Evolutionary conservation across 64 coral and sea anemone genomes (phyloP).

Genomic region (Montipora capricornis): DNA sequence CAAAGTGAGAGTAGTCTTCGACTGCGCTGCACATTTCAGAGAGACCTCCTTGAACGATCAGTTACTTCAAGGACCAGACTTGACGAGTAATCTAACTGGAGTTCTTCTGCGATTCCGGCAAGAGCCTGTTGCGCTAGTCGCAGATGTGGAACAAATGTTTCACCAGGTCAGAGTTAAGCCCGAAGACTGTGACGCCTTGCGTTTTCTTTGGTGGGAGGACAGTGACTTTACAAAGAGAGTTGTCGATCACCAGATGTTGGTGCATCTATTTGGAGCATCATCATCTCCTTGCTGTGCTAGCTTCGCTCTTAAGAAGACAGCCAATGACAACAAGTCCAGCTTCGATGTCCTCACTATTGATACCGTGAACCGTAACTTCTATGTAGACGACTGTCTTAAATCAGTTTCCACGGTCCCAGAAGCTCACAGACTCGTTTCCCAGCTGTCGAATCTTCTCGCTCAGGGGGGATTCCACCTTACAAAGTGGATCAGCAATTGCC

Average conservation of each 20-base stretch:
- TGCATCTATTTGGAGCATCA: slow-evolving; percentile 66
- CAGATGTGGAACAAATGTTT: slow-evolving; percentile 58
- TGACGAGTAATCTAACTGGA: slow-evolving; percentile 40
- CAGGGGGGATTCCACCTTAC: slow-evolving; percentile 27
- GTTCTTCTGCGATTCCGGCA: slow-evolving; percentile 52
- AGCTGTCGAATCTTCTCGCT: neutral
- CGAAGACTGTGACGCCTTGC: slow-evolving; percentile 49
- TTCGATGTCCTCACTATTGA: slow-evolving; percentile 27
- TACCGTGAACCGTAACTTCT: slow-evolving; percentile 16
- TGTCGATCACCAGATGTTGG: slow-evolving; percentile 54
- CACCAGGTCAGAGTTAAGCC: slow-evolving; percentile 62
- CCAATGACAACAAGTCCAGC: neutral
- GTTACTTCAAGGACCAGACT: slow-evolving; percentile 62
- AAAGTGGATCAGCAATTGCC: slow-evolving; percentile 25
- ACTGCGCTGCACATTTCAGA: slow-evolving; percentile 35
- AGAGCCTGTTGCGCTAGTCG: slow-evolving; percentile 29
- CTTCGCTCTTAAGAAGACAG: slow-evolving; percentile 44
- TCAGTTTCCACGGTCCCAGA: neutral
- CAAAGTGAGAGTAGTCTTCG: slow-evolving; percentile 45
- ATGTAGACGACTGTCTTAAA: slow-evolving; percentile 53
- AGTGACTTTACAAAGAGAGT: slow-evolving; percentile 20
- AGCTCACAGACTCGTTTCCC: neutral
- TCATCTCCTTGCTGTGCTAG: slow-evolving; percentile 43
- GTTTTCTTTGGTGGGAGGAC: slow-evolving; percentile 73
- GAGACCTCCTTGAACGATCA: slow-evolving; percentile 26